These are phyloP conservation scores for Eleginops maclovinus DNA, from an alignment of 2,113 vertebrate genomes.

Conservation along the genomic window DNA sequence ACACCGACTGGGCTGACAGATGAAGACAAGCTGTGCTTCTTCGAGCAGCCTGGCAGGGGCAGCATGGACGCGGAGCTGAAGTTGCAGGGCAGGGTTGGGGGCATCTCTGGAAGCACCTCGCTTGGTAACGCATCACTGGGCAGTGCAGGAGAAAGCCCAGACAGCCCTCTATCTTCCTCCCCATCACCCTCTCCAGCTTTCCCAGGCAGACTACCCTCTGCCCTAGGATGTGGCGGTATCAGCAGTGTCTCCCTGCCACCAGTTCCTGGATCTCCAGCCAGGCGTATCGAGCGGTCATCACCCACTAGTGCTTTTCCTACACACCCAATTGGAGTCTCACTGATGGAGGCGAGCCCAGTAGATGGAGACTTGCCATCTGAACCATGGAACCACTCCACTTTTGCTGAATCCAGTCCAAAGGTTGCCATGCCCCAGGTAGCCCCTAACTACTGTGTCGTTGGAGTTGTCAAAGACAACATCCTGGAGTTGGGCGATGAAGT, in stretches of 20 bases:
- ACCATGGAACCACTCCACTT: constrained; percentile 83
- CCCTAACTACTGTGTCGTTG: constrained; percentile 77
- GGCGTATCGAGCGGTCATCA: constrained; percentile 37
- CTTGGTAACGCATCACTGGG: constrained; percentile 74
- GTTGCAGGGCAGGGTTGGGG: constrained; percentile 68
- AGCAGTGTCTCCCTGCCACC: constrained; percentile 74
- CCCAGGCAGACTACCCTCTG: constrained; percentile 66
- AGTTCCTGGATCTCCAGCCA: constrained; percentile 74
- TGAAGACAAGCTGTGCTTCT: constrained; percentile 93
- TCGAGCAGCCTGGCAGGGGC: constrained; percentile 77
- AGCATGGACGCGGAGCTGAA: constrained; percentile 86
- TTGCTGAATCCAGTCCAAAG: constrained; percentile 68
- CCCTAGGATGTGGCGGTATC: constrained; percentile 75
- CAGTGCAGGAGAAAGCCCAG: constrained; percentile 81
- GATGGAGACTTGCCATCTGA: constrained; percentile 50
- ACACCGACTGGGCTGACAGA: constrained; percentile 88
- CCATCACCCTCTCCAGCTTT: constrained; percentile 76
- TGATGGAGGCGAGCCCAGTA: constrained; percentile 33
- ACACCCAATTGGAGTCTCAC: constrained; percentile 60
- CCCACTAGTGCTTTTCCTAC: constrained; percentile 58
- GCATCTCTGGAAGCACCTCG: constrained; percentile 72
- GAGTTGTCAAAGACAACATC: constrained; percentile 70
- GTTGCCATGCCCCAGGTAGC: constrained; percentile 76
- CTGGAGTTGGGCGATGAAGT: constrained; percentile 46
- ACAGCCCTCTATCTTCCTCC: constrained; percentile 81